These are phyloP conservation scores for Chelidonichthys spinosus DNA, from an alignment of 2,797 vertebrate species.

Conservation along the genomic window DNA sequence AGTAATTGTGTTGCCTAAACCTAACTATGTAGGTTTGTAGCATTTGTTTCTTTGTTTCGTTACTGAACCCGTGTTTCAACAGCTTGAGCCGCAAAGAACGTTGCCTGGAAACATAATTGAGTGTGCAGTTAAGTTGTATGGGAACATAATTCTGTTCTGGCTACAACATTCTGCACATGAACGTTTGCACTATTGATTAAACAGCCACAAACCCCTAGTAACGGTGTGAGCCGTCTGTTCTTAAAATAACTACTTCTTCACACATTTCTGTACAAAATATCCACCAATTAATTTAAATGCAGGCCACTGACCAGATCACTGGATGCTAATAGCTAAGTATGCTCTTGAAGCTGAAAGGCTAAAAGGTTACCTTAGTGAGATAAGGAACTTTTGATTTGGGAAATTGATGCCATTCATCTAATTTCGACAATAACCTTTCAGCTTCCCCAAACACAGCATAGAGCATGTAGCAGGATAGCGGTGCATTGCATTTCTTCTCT, in stretches of 20 bases:
- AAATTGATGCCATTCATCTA: neutral
- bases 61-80: too few relatives aligned
- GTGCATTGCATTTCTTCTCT: too few relatives aligned
- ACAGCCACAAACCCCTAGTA: neutral
- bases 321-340: neutral
- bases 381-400: constrained; percentile 9
- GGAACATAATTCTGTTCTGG: too few relatives aligned
- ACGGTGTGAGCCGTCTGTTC: neutral
- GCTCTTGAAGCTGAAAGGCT: neutral
- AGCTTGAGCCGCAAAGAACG: too few relatives aligned
- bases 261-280: neutral
- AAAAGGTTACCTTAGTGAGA: neutral
- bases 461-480: too few relatives aligned
- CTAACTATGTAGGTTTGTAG: neutral
- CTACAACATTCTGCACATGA: too few relatives aligned
- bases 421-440: neutral
- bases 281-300: neutral
- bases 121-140: too few relatives aligned
- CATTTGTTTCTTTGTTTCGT: too few relatives aligned
- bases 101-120: too few relatives aligned
- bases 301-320: neutral
- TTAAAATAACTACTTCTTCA: neutral
- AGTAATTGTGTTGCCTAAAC: too few relatives aligned
- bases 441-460: too few relatives aligned
- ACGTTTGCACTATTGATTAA: neutral